Evolutionary conservation across 2,888 invertebrate genomes (phyloP), one percentile per base, ranked within the genome.

Genomic region (Oegoconia quadripuncta): DNA sequence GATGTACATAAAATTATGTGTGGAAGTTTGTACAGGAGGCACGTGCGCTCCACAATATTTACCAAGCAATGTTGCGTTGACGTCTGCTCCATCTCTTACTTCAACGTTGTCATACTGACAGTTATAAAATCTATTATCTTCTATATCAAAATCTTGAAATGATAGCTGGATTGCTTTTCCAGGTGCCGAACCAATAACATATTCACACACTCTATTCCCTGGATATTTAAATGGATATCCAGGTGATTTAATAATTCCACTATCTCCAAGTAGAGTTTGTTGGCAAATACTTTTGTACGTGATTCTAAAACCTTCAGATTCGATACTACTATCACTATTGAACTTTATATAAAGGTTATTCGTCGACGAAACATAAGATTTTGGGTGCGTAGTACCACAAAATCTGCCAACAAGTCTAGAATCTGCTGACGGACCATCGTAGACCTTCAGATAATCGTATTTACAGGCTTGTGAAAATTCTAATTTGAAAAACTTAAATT

Each of bases 161-260:
- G 88, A 87, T 15, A 96, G 67, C 15, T 82, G 67, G 33, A 96
- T 92, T 0, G 90, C 88, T 63, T 91, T 92, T 3, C 92, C 90
- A 0, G 88, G 71, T 0, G 90, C 88, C 34, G 91, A 91, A 12
- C 78, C 77, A 43, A 97, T 93, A 27, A 90, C 69, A 67, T 93
- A 96, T 20, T 88, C 81, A 56, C 97, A 97, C 1, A 88, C 72
- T 54, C 88, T 79, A 35, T 90, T 84, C 9, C 72, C 75, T 1
- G 91, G 90, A 66, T 95, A 95, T 17, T 74, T 62, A 29, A 89
- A 77, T 0, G 97, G 96, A 78, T 93, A 96, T 45, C 91, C 91
- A 0, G 95, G 94, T 3, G 95, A 93, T 36, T 82, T 88, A 3
- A 97, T 76, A 15, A 90, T 61, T 3, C 93, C 95, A 17, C 83